These are phyloP conservation scores for Glomeris marginata DNA, from an alignment of 2,888 invertebrate species.

Conservation along the genomic window DNA sequence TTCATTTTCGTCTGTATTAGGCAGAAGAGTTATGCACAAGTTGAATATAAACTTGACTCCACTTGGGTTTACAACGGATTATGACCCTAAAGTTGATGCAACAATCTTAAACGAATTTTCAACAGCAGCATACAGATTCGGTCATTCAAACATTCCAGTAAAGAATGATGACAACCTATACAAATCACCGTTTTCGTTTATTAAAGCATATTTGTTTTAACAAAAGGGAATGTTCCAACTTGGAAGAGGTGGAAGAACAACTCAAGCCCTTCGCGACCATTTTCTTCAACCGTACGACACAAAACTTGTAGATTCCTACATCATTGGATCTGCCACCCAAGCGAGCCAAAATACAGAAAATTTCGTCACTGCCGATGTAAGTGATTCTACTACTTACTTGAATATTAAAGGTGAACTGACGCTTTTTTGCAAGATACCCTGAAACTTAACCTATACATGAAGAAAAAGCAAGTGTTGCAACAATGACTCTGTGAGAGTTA, in stretches of 20 bases:
- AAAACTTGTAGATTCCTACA: slow-evolving; percentile 4
- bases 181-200: no score
- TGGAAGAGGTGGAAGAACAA: no score
- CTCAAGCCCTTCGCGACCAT: background rate
- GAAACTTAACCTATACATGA: no score
- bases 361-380: slow-evolving; percentile 11
- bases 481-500: no score
- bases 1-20: background rate
- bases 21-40: slow-evolving; percentile 1
- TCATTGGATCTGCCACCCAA: slow-evolving; percentile 10
- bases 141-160: slow-evolving; percentile 9
- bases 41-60: background rate
- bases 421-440: no score
- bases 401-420: no score
- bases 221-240: no score
- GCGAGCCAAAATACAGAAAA: slow-evolving; percentile 9
- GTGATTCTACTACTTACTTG: no score
- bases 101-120: slow-evolving; percentile 12
- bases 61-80: background rate
- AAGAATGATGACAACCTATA: no score
- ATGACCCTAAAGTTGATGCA: slow-evolving; percentile 3
- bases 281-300: slow-evolving; percentile 8
- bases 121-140: slow-evolving; percentile 13
- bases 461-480: no score
- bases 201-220: no score